Base-by-base conservation (phyloP, 1,140 invertebrate species). In the Bombus confusus region DNA sequence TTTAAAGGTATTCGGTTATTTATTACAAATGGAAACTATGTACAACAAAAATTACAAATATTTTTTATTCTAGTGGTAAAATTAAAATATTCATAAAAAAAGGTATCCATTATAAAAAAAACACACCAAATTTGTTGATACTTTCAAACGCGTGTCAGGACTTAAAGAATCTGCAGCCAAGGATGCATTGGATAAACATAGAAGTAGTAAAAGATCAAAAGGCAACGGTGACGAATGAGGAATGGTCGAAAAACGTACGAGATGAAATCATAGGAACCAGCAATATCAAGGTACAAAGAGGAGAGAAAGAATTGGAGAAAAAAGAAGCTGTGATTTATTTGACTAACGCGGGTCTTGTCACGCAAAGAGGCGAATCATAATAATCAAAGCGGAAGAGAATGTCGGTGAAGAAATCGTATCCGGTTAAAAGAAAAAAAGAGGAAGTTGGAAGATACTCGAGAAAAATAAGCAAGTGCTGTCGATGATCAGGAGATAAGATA, bases 301-400 rank as follows among this genome's bases (percentile, higher is more conserved):
- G 2, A 10, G 47, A 8, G 22, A 8, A n/a, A 71, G 13, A 34
- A 43, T 62, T 62, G 47, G 64, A 37, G 8, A 15, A 9, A 47
- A 34, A 31, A 66, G 72, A 6, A 18, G 41, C 18, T 13, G 1
- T 15, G 80, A 68, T 76, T 75, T 66, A 64, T 83, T 83, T 83
- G 59, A 82, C n/a, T 41, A 57, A 12, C 3, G 69, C 18, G 18
- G 22, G 78, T 3, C 43, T 34, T 12, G 31, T 22, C 13, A 25
- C 5, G 12, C n/a, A 41, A 78, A 83, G 73, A 47, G 31, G n/a
- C 73, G 41, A 77, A 41, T 47, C 34, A 78, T 71, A 83, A 83
- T 83, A 83, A 78, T 71, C 82, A 83, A 66, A 31, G 25, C 41
- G 39, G 18, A 74, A 41, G 18, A 34, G 3, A 25, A 41, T 6